These are phyloP conservation scores for Malurus leucopterus DNA, from an alignment of 2,797 vertebrate species.

Conservation along the genomic window DNA sequence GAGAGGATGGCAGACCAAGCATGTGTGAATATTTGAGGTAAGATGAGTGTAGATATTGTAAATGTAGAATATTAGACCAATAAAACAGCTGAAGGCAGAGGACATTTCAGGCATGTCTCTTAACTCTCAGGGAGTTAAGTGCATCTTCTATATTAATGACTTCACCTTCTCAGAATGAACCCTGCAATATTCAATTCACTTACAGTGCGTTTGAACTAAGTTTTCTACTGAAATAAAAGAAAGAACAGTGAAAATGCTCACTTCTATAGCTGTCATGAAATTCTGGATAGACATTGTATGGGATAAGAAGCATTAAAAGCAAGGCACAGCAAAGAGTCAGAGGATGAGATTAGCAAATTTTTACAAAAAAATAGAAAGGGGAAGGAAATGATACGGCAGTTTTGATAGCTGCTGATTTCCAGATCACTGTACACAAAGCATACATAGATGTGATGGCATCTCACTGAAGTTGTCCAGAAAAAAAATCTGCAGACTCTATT, in stretches of 20 bases:
- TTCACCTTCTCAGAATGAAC: neutral
- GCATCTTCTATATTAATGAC: neutral
- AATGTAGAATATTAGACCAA: neutral
- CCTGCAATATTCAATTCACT: neutral
- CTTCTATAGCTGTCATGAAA: neutral
- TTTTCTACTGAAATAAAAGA: neutral
- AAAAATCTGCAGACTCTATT: neutral
- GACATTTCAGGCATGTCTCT: neutral
- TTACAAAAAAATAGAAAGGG: neutral
- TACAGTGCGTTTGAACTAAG: neutral
- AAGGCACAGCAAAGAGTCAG: neutral
- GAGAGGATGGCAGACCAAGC: neutral
- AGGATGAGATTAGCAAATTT: neutral
- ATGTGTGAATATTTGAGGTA: accelerated
- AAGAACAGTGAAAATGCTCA: neutral
- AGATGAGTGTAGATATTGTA: neutral
- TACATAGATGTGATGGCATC: neutral
- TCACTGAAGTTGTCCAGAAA: neutral
- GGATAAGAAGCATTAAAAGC: neutral
- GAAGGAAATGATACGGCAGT: neutral
- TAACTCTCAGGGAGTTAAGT: neutral
- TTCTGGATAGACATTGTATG: neutral
- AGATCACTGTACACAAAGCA: neutral
- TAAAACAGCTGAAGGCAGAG: neutral
- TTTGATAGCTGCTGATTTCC: neutral